Base-by-base conservation (phyloP, 2,888 invertebrate genomes). In the Ophraella communa region DNA sequence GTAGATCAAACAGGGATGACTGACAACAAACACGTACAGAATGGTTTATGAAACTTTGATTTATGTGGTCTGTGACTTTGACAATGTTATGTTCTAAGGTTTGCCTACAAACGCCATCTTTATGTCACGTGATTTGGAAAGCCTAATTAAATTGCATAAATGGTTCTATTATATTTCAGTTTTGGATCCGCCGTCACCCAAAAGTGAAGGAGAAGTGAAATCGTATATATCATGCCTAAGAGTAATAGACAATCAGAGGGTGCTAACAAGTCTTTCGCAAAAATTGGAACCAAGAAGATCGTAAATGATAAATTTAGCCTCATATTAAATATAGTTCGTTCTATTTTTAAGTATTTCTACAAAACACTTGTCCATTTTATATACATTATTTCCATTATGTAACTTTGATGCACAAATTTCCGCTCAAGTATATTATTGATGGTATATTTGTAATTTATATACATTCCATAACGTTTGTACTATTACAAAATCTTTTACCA, bases 231-330 rank as follows among this genome's bases (percentile, higher is more conserved):
- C 89, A 76, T 89, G 90, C 79, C 84, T 93, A 73, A 85, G 90
- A 73, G 89, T 91, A 56, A 91, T 93, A 76, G 93, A 94, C 84
- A 92, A 92, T 84, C 92, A 93, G 80, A 84, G 91, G 74, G 86
- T 88, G 52, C 82, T 94, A 62, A 91, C 90, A 65, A 88, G 89
- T 76, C 85, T 93, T 80, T 93, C 93, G n/a, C 90, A 92, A 79
- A 89, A 90, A 81, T 82, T 91, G 75, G 92, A 92, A 81, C 88
- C 89, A 64, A 84, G 86, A 71, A 82, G 88, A 70, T 84, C 85
- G 73, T 85, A 84, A 79, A 77, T 73, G 73, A 70, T 71, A 57
- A 8, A 4, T 49, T n/a, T 7, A 11, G 8, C 45, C 21, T 45
- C 45, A 20, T 18, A n/a, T n/a, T n/a, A 17, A 17, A 42, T 27